Base-by-base conservation (phyloP, 2,113 vertebrate species). In the Terrapene triunguis region DNA sequence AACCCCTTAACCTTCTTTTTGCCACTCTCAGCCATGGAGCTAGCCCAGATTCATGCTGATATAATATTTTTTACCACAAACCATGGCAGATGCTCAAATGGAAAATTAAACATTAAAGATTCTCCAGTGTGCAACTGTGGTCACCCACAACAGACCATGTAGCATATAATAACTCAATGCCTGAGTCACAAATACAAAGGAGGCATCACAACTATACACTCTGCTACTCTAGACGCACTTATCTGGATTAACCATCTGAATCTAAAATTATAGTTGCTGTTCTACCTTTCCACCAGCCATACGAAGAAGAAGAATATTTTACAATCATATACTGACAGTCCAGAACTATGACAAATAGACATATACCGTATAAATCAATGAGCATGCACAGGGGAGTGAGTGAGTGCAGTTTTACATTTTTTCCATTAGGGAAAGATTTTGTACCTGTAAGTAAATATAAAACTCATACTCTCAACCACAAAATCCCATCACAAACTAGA, bases 401-500 rank as follows among this genome's bases (percentile, higher is more conserved):
- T 24, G 6, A 78, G 21, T 84, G 5, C 2, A 19, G 11, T 42
- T 95, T 50, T 92, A 50, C 51, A 44, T 88, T 83, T 62, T 82
- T 10, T 87, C 29, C 82, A 78, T 69, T 92, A 95, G 81, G 59
- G 80, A 93, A 92, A 95, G 27, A 42, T 92, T 95, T 89, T 95
- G 82, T 93, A 88, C 29, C 42, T 92, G 55, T 87, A 96, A 95
- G 88, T 88, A 96, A 86, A 95, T 94, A 82, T 78, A 95, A 89
- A 65, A 93, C n/a, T 62, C 72, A 17, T 85, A 76, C 55, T 80
- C 38, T 80, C 85, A 85, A 48, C 48, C 92, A 95, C 22, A 91
- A 85, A 96, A 89, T 90, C 89, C 89, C 62, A 55, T 96, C 38
- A 94, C 92, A 97, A 96, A 94, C 92, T n/a, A 44, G 57, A 35